Conservation (phyloP, 2,888 invertebrate genomes). For the Orgyia antiqua region DNA sequence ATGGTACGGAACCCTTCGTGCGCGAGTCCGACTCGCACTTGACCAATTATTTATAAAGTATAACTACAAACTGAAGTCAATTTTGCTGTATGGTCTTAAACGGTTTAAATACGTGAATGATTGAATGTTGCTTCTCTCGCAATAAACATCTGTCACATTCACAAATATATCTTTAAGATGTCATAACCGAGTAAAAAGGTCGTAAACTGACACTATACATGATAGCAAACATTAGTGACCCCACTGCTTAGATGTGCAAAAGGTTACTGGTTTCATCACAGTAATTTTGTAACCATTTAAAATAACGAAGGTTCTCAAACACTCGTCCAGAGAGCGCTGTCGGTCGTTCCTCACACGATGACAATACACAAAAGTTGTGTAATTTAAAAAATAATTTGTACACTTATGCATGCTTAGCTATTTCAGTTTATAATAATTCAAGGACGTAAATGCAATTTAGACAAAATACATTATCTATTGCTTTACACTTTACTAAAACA, state of each 20-base stretch:
- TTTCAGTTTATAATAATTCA: conserved; percentile 14
- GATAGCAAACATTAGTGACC: conserved; percentile 20
- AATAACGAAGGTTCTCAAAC: conserved; percentile 43
- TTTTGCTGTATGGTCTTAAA: too few relatives aligned
- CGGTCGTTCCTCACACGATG: conserved; percentile 18
- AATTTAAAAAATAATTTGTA: conserved; percentile 17
- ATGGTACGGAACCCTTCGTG: too few relatives aligned
- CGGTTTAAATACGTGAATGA: too few relatives aligned
- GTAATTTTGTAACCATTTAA: conserved; percentile 44
- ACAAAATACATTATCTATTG: conserved; percentile 11
- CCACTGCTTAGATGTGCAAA: conserved; percentile 27
- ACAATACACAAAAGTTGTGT: conserved; percentile 27
- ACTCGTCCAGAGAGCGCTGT: conserved; percentile 21
- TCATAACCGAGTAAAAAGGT: too few relatives aligned
- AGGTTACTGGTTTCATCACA: conserved; percentile 40
- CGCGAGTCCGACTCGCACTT: too few relatives aligned
- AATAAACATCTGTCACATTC: too few relatives aligned
- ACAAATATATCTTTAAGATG: too few relatives aligned
- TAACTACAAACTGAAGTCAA: too few relatives aligned
- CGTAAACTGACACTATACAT: conserved; percentile 10
- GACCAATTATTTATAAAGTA: too few relatives aligned
- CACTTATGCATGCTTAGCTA: conserved; percentile 17
- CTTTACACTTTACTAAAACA: conserved; percentile 3
- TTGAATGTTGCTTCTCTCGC: too few relatives aligned
- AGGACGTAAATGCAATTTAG: conserved; percentile 16